These are phyloP conservation scores for Esox masquinongy DNA, from an alignment of 2,797 vertebrate species.

Conservation along the genomic window DNA sequence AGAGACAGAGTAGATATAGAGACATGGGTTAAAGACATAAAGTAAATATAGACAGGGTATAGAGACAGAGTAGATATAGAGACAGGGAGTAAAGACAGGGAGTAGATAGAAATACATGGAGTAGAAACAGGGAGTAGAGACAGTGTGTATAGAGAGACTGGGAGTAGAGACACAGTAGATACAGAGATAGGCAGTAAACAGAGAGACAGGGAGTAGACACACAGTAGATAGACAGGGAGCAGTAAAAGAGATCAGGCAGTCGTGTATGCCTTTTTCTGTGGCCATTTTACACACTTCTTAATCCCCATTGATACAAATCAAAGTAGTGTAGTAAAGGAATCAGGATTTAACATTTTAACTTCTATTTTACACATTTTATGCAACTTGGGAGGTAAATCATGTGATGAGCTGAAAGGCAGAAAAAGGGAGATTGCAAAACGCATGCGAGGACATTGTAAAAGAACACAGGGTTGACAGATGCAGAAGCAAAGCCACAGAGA, in stretches of 20 bases:
- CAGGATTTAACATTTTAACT: too few relatives aligned
- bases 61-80: neutral
- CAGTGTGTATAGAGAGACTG: conserved; percentile 23
- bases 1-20: neutral
- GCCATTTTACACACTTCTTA: too few relatives aligned
- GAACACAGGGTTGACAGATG: neutral
- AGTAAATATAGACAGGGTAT: neutral
- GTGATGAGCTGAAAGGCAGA: too few relatives aligned
- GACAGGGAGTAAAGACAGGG: neutral
- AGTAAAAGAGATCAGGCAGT: neutral
- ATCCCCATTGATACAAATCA: too few relatives aligned
- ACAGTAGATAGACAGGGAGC: conserved; percentile 9
- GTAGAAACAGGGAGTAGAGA: neutral
- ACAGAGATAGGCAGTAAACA: conserved; percentile 15
- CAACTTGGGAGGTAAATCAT: too few relatives aligned
- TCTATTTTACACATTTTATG: too few relatives aligned
- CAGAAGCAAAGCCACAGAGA: conserved; percentile 1
- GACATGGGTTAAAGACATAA: neutral
- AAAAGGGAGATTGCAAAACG: too few relatives aligned
- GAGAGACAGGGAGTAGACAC: conserved; percentile 30
- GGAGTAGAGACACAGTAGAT: conserved; percentile 25
- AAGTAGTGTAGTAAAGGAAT: too few relatives aligned
- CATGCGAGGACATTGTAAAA: too few relatives aligned
- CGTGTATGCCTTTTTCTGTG: too few relatives aligned
- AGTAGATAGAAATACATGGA: neutral